Conservation (phyloP, 2,888 invertebrate genomes). For the Dynastes tityus region DNA sequence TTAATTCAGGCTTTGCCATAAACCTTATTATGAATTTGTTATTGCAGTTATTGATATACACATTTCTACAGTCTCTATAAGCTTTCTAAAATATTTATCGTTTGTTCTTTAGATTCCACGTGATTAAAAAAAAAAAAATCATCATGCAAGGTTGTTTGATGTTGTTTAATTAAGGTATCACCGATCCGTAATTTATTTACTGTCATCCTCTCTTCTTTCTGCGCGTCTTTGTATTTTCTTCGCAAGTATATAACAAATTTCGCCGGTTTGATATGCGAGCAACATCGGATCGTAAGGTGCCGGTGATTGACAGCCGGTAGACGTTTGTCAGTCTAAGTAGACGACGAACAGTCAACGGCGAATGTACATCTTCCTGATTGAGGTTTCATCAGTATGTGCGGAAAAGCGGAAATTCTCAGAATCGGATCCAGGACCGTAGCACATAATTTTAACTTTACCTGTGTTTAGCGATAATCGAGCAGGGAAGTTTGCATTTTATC, state of each 20-base stretch:
- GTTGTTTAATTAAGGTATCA: conserved; percentile 36
- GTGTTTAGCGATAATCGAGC: no score
- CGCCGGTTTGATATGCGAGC: conserved; percentile 48
- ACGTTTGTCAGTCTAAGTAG: conserved; percentile 46
- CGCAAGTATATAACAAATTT: conserved; percentile 56
- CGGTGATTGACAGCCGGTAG: conserved; percentile 41
- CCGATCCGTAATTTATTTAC: conserved; percentile 33
- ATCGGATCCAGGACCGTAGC: conserved; percentile 9
- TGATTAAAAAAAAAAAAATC: not conserved
- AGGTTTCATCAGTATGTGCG: not conserved
- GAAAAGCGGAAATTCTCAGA: conserved; percentile 20
- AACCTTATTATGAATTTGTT: no score
- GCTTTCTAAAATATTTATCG: no score
- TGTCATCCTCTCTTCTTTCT: conserved; percentile 8
- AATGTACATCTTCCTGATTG: conserved; percentile 15
- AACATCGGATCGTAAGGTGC: conserved; percentile 50
- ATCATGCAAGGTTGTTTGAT: conserved; percentile 15
- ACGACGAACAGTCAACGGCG: conserved; percentile 23
- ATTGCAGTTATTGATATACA: no score
- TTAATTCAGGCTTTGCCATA: no score
- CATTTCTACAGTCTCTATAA: no score
- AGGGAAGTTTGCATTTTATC: no score
- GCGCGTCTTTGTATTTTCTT: conserved; percentile 32
- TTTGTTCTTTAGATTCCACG: no score
- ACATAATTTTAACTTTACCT: no score